A percentile compares a stretch with the other conserved stretches of the same genome.
Conservation (phyloP, 2,113 vertebrate genomes). For the Pongo abelii region DNA sequence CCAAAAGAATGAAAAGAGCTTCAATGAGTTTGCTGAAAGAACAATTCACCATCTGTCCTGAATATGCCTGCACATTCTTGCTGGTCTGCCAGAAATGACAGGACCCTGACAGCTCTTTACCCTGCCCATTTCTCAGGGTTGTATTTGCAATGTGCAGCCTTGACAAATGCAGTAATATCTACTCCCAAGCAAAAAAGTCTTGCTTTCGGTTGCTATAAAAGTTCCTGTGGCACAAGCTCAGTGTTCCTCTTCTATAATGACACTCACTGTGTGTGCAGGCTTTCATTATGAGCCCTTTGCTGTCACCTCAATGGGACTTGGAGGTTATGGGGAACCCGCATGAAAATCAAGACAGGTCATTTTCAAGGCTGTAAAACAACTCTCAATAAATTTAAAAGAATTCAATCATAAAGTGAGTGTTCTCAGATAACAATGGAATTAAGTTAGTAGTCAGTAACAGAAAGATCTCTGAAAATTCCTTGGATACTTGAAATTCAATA, state of each 20-base stretch:
- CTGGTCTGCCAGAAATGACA: neutral
- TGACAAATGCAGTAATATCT: neutral
- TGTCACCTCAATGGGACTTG: neutral
- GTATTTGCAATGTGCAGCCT: neutral
- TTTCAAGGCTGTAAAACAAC: neutral
- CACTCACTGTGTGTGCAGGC: neutral
- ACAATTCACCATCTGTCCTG: too few species aligned
- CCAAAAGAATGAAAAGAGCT: neutral
- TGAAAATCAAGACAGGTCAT: neutral
- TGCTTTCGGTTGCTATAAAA: neutral
- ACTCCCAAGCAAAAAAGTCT: neutral
- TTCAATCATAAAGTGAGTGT: neutral
- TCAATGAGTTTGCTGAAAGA: neutral
- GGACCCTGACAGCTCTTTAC: neutral
- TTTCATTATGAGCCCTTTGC: neutral
- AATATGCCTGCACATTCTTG: neutral
- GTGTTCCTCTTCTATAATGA: neutral
- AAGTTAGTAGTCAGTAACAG: neutral
- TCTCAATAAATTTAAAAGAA: neutral
- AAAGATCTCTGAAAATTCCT: neutral
- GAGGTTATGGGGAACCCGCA: neutral
- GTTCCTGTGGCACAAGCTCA: neutral
- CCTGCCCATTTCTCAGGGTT: neutral
- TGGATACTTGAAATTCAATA: neutral
- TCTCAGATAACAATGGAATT: neutral